Evolutionary conservation across 2,888 invertebrate species (phyloP).

Genomic region (Apamea epomidion): DNA sequence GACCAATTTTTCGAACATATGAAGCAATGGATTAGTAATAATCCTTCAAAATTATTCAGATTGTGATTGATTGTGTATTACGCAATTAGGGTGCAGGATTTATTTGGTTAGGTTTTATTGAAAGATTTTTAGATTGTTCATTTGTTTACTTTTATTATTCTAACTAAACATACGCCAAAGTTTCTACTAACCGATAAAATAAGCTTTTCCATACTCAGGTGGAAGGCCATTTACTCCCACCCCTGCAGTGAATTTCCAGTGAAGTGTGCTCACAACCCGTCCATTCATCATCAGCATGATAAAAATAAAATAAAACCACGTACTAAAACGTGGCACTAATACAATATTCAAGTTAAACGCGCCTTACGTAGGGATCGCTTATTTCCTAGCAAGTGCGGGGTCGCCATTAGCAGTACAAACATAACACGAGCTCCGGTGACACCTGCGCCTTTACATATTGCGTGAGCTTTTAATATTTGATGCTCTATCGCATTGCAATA

Average conservation of each 20-base stretch:
- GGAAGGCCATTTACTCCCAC: background rate
- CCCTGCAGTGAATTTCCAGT: background rate
- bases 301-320: constrained; percentile 31
- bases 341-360: constrained; percentile 65
- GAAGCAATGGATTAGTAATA: too few relatives aligned
- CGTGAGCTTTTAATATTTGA: constrained; percentile 72
- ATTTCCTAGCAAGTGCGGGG: constrained; percentile 78
- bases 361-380: constrained; percentile 73
- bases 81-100: background rate
- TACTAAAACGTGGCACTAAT: constrained; percentile 33
- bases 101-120: background rate
- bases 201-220: background rate
- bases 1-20: too few relatives aligned
- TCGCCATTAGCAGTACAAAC: constrained; percentile 86
- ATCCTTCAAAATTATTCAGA: background rate
- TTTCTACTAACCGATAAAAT: background rate
- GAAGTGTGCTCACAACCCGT: constrained; percentile 6
- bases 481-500: constrained; percentile 65
- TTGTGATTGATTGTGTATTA: background rate
- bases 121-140: background rate
- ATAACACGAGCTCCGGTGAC: constrained; percentile 81
- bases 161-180: background rate
- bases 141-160: background rate
- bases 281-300: constrained; percentile 12
- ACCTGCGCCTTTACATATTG: constrained; percentile 78